Conservation (phyloP, 2,888 invertebrate species). For the Disparrhopalites patrizii region DNA sequence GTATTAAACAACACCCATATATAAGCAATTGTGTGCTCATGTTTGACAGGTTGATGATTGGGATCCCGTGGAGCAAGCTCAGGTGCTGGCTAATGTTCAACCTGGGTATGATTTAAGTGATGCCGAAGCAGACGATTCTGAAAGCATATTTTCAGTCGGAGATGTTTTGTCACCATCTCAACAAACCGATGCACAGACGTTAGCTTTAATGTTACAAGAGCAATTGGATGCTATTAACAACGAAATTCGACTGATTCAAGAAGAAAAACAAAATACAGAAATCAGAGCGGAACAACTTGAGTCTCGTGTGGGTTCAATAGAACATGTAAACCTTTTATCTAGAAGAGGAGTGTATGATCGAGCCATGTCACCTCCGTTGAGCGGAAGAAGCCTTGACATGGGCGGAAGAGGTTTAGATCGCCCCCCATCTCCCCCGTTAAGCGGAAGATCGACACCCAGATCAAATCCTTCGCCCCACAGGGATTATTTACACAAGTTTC, state of each 20-base stretch:
- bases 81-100: slow-evolving; percentile 84
- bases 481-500: slow-evolving; percentile 88
- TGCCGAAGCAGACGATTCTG: slow-evolving; percentile 65
- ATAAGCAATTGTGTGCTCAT: too few species aligned
- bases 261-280: slow-evolving; percentile 96
- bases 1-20: not conserved
- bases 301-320: slow-evolving; percentile 84
- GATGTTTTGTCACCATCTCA: slow-evolving; percentile 63
- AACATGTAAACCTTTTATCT: slow-evolving; percentile 81
- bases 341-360: slow-evolving; percentile 51
- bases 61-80: slow-evolving; percentile 91
- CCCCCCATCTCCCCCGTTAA: slow-evolving; percentile 75
- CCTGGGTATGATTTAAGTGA: slow-evolving; percentile 83
- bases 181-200: slow-evolving; percentile 88
- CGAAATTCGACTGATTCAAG: slow-evolving; percentile 85
- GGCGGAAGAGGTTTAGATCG: slow-evolving; percentile 49
- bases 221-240: slow-evolving; percentile 99
- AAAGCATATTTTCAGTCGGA: slow-evolving; percentile 76
- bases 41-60: slow-evolving; percentile 63
- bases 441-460: slow-evolving; percentile 82
- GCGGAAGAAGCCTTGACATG: slow-evolving; percentile 63
- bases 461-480: slow-evolving; percentile 73
- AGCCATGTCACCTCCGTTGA: slow-evolving; percentile 49
- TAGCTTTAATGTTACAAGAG: slow-evolving; percentile 98
- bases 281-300: slow-evolving; percentile 96